phyloP scores from a whole-genome alignment of 2,797 vertebrate genomes.

The Eurystomus glaucurus region DNA sequence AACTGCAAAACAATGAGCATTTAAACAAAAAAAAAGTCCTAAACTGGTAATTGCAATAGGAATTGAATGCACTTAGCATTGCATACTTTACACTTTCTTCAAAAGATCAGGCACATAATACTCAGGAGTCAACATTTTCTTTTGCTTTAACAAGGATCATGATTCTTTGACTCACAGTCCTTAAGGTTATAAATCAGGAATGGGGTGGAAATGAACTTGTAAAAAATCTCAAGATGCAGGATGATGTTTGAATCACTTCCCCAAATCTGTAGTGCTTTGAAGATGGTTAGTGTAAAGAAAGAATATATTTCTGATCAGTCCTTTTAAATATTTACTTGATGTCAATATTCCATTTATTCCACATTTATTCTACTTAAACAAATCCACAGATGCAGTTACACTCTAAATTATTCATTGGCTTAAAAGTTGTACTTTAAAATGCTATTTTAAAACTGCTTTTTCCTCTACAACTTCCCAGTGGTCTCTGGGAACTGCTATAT shows the following conservation, averaged over 20 bases:
- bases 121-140: background rate
- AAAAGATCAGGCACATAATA: background rate
- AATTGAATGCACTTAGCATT: background rate
- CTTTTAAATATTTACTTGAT: constrained; percentile 1
- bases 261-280: background rate
- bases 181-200: background rate
- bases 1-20: background rate
- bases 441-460: constrained; percentile 41
- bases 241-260: constrained; percentile 20
- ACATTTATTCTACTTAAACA: background rate
- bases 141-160: background rate
- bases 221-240: background rate
- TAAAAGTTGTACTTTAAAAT: constrained; percentile 1
- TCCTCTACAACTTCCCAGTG: background rate
- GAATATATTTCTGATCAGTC: constrained; percentile 12
- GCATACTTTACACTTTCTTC: background rate
- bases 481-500: constrained; percentile 23
- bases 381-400: background rate
- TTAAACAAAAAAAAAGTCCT: rapidly evolving
- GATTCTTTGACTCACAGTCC: background rate
- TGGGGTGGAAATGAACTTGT: background rate
- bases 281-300: background rate
- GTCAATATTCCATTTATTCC: background rate
- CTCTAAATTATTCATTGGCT: background rate
- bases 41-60: background rate